Conservation (phyloP, 2,888 invertebrate species). For the Toxonevra muliebris region DNA sequence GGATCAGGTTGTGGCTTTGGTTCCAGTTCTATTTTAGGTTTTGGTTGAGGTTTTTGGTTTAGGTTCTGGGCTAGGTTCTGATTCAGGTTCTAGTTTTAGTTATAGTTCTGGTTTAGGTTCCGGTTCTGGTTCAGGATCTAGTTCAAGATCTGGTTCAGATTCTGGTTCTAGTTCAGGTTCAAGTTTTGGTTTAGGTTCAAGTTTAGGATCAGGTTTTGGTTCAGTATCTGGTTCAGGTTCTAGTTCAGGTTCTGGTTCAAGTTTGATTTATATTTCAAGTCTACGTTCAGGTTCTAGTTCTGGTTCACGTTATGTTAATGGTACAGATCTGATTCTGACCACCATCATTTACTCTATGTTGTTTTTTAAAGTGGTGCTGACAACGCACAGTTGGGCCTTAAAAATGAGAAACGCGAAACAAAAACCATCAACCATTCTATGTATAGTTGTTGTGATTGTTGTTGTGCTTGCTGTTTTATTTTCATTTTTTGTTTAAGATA, state of each 20-base stretch:
- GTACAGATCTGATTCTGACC: too few relatives aligned
- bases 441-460: too few relatives aligned
- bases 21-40: not conserved
- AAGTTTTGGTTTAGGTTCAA: slow-evolving; percentile 6
- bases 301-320: slow-evolving; percentile 3
- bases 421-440: too few relatives aligned
- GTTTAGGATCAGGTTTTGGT: slow-evolving; percentile 2
- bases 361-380: too few relatives aligned
- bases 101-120: slow-evolving; percentile 4
- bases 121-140: slow-evolving; percentile 8
- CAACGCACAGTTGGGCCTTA: too few relatives aligned
- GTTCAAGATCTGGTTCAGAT: slow-evolving; percentile 9
- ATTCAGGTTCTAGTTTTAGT: slow-evolving; percentile 12
- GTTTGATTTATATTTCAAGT: not conserved
- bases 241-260: slow-evolving; percentile 6
- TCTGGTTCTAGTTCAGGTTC: slow-evolving; percentile 3
- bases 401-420: too few relatives aligned
- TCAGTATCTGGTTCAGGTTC: not conserved
- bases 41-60: not conserved
- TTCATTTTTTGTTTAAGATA: too few relatives aligned
- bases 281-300: not conserved
- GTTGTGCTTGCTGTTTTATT: too few relatives aligned
- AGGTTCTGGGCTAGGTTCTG: not conserved
- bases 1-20: not conserved
- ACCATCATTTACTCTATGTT: too few relatives aligned